Evolutionary conservation across 30 jellyfish, hydroid and myxozoan genomes (phyloP), one percentile per base, ranked within the genome.

Genomic region (Aurelia aurita): DNA sequence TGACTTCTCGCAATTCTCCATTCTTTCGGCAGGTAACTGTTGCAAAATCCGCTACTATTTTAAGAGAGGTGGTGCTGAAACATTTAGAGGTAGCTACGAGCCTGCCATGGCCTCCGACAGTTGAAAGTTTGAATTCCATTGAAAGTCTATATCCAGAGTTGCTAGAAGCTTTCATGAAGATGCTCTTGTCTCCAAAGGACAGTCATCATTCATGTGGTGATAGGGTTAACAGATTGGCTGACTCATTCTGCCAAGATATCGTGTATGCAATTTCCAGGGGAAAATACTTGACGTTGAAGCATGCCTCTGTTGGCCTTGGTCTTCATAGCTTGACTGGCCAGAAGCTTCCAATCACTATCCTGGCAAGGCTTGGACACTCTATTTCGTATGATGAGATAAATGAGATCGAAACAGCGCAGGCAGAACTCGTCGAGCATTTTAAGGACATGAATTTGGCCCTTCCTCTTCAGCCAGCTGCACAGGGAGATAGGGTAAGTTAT

Each of bases 101-200:
- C 19, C 29, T 80, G 11, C 90, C 90, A 31, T 80, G 82, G 90
- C 90, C 90, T 46, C 90, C 90, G 66, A 80, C 84, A 9, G 72
- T 58, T 23, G 90, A 80, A n/a, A 43, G 62, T 61, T 51, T 80
- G 35, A 18, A 49, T 32, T 13, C 57, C 18, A 53, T 16, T 28
- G 85, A 73, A 5, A 53, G 90, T 22, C 70, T 63, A 18, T 58
- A 51, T 21, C 90, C 90, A 3, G 72, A 54, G 66, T 19, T 61
- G 32, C 65, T 58, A 27, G 25, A 47, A 2, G 58, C 31, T 7
- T 44, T 77, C 28, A 26, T 61, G 44, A 11, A 29, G 34, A 23
- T n/a, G 29, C 65, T 70, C 25, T 18, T 70, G 39, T 31, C 82
- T 10, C 49, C 25, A 3, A 49, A 45, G 32, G 32, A 28, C 82